These are phyloP conservation scores for Ornithoptera alexandrae DNA, from an alignment of 2,888 invertebrate species.

Conservation along the genomic window DNA sequence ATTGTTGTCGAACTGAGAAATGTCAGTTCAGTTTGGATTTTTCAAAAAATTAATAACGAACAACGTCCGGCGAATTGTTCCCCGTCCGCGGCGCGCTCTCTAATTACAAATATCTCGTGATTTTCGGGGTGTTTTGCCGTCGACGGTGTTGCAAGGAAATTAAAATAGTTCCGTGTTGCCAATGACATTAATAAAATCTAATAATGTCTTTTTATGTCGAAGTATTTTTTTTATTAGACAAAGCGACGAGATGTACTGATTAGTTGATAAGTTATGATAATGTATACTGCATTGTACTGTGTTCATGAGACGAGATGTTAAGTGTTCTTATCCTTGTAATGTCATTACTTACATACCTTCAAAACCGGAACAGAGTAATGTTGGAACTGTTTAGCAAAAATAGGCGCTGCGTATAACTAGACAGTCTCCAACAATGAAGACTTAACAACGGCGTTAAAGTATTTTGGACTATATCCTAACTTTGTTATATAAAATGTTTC, in stretches of 20 bases:
- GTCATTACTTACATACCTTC: too few species aligned
- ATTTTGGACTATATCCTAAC: background rate
- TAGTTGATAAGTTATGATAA: too few species aligned
- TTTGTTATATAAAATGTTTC: too few species aligned
- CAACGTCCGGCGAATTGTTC: conserved; percentile 55
- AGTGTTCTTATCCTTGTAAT: too few species aligned
- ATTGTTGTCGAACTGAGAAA: conserved; percentile 71
- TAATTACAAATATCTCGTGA: conserved; percentile 76
- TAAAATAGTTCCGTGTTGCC: conserved; percentile 29
- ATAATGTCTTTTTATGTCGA: conserved; percentile 11
- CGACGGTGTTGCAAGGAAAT: conserved; percentile 29
- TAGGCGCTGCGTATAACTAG: too few species aligned
- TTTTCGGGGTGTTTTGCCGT: conserved; percentile 53
- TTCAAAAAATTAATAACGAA: conserved; percentile 72
- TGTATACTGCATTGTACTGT: too few species aligned
- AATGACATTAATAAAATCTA: conserved; percentile 27
- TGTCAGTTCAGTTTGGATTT: conserved; percentile 75
- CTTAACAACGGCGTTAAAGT: conserved; percentile 11
- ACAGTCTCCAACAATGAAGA: too few species aligned
- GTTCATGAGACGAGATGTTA: too few species aligned
- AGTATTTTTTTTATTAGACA: too few species aligned
- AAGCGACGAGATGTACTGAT: too few species aligned
- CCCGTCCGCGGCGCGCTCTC: conserved; percentile 46
- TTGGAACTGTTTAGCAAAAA: too few species aligned
- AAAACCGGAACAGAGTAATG: too few species aligned